A percentile compares a stretch with the other conserved stretches of the same genome.
Conservation (phyloP, 2,888 invertebrate genomes). For the Linhomoeus sp. region DNA sequence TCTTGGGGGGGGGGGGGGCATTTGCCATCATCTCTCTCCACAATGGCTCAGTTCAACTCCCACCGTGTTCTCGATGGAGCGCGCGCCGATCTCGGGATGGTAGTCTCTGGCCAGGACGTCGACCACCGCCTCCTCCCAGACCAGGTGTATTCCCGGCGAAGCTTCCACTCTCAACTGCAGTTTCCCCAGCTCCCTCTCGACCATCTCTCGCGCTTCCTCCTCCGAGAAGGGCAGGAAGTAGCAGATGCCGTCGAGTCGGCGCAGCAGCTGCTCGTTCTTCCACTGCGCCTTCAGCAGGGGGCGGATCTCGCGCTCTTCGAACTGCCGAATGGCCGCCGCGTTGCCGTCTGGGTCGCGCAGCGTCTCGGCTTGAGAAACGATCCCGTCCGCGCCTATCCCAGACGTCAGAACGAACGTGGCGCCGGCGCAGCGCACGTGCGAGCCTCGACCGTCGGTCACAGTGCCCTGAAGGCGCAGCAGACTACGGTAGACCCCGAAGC, state of each 20-base stretch:
- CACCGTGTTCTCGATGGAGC: conserved; percentile 76
- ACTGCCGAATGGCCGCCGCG: too few species aligned
- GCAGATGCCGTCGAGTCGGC: conserved; percentile 76
- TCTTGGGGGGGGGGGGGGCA: too few species aligned
- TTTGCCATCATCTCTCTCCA: too few species aligned
- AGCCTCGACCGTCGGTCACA: conserved; percentile 69
- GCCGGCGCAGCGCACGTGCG: conserved; percentile 69
- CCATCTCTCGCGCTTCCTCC: background rate
- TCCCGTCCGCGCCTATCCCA: too few species aligned
- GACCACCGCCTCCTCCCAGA: conserved; percentile 53
- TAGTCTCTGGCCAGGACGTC: conserved; percentile 60
- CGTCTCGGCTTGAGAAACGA: too few species aligned
- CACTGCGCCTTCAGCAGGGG: too few species aligned
- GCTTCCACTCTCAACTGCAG: conserved; percentile 32
- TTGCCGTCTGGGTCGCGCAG: too few species aligned
- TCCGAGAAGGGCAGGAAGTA: conserved; percentile 72
- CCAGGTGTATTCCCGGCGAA: conserved; percentile 64
- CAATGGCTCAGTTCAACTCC: too few species aligned
- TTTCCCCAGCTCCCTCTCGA: conserved; percentile 1
- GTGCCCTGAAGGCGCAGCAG: too few species aligned
- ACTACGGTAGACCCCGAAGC: too few species aligned
- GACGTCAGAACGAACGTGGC: conserved; percentile 76
- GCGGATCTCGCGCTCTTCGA: too few species aligned
- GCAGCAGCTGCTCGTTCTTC: conserved; percentile 76
- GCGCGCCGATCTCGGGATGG: conserved; percentile 69